Base-by-base conservation (phyloP, 53 echinoderm and acorn worm genomes). In the Pentamera pediparva region DNA sequence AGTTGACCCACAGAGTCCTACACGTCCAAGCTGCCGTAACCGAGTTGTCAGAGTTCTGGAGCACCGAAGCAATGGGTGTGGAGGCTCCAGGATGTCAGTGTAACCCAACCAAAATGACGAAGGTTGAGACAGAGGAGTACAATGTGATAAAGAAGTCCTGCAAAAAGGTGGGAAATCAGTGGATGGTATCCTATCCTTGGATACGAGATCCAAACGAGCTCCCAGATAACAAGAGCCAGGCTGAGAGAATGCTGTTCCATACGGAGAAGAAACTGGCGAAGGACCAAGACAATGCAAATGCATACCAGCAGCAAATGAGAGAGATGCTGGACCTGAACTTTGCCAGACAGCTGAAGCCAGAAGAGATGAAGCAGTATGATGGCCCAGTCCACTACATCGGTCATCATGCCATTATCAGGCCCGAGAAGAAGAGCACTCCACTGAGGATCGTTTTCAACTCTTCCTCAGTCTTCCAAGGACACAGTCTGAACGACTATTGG, bases 391-490 rank as follows among this genome's bases (percentile, higher is more conserved):
- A 74, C 51, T 86, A 86, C 70, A 78, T 89, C 4, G 50, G 79
- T 12, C 86, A 89, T n/a, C 82, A 86, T 37, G 75, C 62, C 3
- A 80, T 89, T 10, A 31, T 82, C 2, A 50, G 76, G 18, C 79
- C 86, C 6, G 86, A 89, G 57, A 89, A 82, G 28, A 89, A 90
- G 35, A 79, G 72, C 29, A 90, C 86, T 1, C 86, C 86, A 12
- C 29, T 83, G 6, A 48, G 80, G 0, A 83, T 83, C 25, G 81
- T 90, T 2, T 86, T 90, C 56, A 75, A 83, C 39, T 74, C 87
- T 35, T 87, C 87, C 12, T 50, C 87, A 6, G 47, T 24, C 26
- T 83, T 50, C 35, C 79, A 79, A 18, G 83, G 75, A 0, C 87
- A 87, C 47, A 7, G 78, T 30, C 36, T 83, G 5, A 87, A 87